phyloP scores from a whole-genome alignment of 2,888 invertebrate genomes.

The Drosophila melanocephala region DNA sequence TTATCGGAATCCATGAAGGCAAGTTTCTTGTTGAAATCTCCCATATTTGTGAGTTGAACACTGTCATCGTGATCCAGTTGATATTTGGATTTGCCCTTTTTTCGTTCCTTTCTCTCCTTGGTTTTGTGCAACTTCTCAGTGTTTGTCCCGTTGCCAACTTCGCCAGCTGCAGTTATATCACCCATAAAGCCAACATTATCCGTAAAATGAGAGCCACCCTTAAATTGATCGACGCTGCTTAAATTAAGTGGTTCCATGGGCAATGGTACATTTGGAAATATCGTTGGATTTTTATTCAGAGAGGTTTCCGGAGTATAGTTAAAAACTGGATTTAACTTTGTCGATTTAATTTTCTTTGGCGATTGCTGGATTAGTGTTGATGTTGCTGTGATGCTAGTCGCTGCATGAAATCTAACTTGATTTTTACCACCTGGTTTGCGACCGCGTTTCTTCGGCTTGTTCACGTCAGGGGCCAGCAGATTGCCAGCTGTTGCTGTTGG shows the following conservation, averaged over 20 bases:
- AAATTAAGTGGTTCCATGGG: slow-evolving; percentile 57
- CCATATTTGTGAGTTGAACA: not conserved
- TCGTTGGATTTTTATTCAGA: not conserved
- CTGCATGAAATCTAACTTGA: slow-evolving; percentile 47
- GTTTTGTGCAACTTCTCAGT: slow-evolving; percentile 23
- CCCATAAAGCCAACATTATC: not conserved
- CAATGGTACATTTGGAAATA: not conserved
- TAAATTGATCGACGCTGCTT: slow-evolving; percentile 39
- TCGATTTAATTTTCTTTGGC: slow-evolving; percentile 28
- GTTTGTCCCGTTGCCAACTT: not conserved
- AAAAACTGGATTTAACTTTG: slow-evolving; percentile 12
- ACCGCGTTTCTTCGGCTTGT: slow-evolving; percentile 83
- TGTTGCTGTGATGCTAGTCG: slow-evolving; percentile 11
- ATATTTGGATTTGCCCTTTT: slow-evolving; percentile 65
- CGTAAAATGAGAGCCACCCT: not conserved
- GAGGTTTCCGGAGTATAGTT: slow-evolving; percentile 3
- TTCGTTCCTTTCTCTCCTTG: slow-evolving; percentile 77
- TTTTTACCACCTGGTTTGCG: slow-evolving; percentile 84
- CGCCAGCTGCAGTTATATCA: not conserved
- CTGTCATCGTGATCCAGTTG: slow-evolving; percentile 8
- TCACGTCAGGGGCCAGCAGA: slow-evolving; percentile 16
- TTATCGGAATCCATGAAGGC: slow-evolving; percentile 9
- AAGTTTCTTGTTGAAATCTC: slow-evolving; percentile 10
- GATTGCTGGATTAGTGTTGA: slow-evolving; percentile 7
- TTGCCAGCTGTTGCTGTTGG: slow-evolving; percentile 4